phyloP scores from a whole-genome alignment of 2,888 invertebrate species.

The Gasteruption jaculator region DNA sequence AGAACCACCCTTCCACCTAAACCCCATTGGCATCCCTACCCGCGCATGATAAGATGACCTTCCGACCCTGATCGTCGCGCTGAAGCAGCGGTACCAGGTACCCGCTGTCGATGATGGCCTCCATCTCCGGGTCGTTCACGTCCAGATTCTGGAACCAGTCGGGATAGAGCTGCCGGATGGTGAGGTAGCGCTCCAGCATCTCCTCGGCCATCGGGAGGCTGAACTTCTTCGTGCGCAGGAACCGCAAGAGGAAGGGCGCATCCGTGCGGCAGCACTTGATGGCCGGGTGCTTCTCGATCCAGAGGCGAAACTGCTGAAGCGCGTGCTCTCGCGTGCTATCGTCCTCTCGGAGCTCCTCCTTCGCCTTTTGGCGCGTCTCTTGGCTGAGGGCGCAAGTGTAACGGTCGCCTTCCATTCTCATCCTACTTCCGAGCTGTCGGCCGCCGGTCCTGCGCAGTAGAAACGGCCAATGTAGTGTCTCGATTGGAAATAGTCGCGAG shows the following conservation, averaged over 20 bases:
- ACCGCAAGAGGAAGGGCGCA: conserved; percentile 74
- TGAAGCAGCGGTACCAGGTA: conserved; percentile 71
- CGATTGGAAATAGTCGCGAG: no score
- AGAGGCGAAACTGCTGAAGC: conserved; percentile 73
- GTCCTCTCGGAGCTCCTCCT: conserved; percentile 71
- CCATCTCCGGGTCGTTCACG: conserved; percentile 72
- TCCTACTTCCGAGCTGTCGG: no score
- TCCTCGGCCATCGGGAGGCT: conserved; percentile 81
- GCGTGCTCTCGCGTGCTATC: conserved; percentile 70
- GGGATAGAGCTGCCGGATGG: conserved; percentile 78
- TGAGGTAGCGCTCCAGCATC: conserved; percentile 82
- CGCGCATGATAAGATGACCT: conserved; percentile 75
- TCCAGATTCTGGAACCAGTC: conserved; percentile 82
- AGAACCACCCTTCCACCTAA: no score
- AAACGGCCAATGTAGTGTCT: no score
- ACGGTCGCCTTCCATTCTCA: conserved; percentile 24
- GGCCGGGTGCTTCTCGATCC: conserved; percentile 77
- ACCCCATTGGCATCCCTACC: no score
- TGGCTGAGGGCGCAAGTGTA: conserved; percentile 36
- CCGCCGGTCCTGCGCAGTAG: no score
- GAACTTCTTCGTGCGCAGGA: conserved; percentile 83
- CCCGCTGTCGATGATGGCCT: conserved; percentile 76
- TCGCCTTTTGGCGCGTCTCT: conserved; percentile 33
- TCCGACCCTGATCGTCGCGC: conserved; percentile 70
- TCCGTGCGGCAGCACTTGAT: conserved; percentile 81